Evolutionary conservation across 2,113 vertebrate genomes (phyloP).

Genomic region (Plotosus lineatus): DNA sequence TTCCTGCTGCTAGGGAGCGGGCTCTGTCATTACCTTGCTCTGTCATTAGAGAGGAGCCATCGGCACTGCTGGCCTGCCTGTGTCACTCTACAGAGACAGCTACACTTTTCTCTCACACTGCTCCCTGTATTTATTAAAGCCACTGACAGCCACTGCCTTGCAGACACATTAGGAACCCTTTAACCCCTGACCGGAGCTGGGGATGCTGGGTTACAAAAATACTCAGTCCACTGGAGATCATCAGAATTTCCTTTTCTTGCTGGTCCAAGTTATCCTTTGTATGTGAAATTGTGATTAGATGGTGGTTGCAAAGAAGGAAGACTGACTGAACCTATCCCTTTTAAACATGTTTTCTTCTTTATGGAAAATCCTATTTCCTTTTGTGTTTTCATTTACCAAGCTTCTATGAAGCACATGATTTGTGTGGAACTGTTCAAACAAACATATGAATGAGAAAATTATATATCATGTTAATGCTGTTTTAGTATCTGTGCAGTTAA

Average conservation of each 20-base stretch:
- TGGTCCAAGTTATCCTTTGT: slow-evolving; percentile 16
- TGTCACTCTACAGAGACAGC: slow-evolving; percentile 99
- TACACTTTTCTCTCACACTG: slow-evolving; percentile 94
- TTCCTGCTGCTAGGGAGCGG: slow-evolving; percentile 99
- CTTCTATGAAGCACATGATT: background rate
- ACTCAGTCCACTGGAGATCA: slow-evolving; percentile 42
- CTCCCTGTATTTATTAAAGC: slow-evolving; percentile 98
- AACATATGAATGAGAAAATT: background rate
- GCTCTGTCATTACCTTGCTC: slow-evolving; percentile 99
- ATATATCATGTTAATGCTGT: slow-evolving; percentile 1
- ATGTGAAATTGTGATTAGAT: slow-evolving; percentile 5
- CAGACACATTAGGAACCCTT: slow-evolving; percentile 74
- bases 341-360: background rate
- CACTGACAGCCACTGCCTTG: slow-evolving; percentile 82
- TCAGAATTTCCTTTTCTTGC: slow-evolving; percentile 27
- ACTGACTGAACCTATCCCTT: background rate
- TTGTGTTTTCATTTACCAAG: background rate
- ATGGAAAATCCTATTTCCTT: background rate
- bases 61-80: slow-evolving; percentile 86
- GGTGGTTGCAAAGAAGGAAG: background rate
- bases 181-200: slow-evolving; percentile 66
- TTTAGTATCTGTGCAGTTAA: slow-evolving; percentile 15
- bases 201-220: slow-evolving; percentile 50
- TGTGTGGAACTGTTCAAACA: background rate
- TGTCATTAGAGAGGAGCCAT: slow-evolving; percentile 99